Evolutionary conservation across 2,113 vertebrate genomes (phyloP).

Genomic region (Pseudorectes ferrugineus): DNA sequence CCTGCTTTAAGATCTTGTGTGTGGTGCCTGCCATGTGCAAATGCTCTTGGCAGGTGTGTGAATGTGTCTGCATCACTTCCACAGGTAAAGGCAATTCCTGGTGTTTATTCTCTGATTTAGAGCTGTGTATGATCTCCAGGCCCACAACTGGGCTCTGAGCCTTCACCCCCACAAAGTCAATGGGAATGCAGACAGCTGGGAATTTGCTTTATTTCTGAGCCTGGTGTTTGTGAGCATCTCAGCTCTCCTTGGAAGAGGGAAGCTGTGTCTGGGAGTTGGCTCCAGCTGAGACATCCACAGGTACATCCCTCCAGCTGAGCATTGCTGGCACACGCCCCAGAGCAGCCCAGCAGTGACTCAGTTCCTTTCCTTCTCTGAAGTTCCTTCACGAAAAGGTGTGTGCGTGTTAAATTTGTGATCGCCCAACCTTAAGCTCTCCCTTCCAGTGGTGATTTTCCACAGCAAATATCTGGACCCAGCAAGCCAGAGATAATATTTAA

Average conservation of each 20-base stretch:
- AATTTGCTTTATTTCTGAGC: background rate
- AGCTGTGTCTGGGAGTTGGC: background rate
- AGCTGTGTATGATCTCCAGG: background rate
- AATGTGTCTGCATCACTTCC: background rate
- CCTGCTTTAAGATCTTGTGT: background rate
- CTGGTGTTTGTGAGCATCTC: background rate
- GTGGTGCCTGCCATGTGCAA: background rate
- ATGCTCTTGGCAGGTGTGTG: background rate
- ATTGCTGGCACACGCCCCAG: fast-evolving
- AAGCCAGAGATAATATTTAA: background rate
- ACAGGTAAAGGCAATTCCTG: background rate
- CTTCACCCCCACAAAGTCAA: background rate
- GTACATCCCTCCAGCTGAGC: background rate
- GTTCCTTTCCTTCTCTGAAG: background rate
- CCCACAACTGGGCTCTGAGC: background rate
- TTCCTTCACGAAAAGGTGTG: background rate
- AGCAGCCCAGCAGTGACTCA: background rate
- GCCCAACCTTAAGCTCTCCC: background rate
- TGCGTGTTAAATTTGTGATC: background rate
- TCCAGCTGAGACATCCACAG: background rate
- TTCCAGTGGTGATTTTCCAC: background rate
- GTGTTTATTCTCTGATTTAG: background rate
- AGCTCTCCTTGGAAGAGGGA: background rate
- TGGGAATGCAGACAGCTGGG: background rate
- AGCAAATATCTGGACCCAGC: background rate